phyloP scores from a whole-genome alignment of 2,113 vertebrate genomes.

The Tinamus guttatus region DNA sequence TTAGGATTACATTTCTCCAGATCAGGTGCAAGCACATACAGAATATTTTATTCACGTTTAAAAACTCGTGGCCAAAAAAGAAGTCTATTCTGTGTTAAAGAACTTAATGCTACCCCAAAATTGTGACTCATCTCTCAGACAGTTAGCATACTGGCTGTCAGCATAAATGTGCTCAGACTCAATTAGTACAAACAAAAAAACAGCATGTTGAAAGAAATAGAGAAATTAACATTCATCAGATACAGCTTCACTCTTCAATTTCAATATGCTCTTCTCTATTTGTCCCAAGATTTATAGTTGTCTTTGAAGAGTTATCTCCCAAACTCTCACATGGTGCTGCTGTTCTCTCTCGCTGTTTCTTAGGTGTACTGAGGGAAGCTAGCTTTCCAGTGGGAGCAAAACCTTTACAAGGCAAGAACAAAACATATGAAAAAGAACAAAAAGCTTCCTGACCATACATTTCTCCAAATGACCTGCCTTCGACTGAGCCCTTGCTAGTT shows the following conservation, averaged over 20 bases:
- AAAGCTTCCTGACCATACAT: not conserved
- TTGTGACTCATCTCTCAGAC: not conserved
- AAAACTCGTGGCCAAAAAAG: not conserved
- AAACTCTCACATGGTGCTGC: not conserved
- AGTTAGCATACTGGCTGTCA: not conserved
- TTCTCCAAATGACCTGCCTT: not conserved
- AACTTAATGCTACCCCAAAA: not conserved
- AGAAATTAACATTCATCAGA: constrained; percentile 1
- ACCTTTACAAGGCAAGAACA: not conserved
- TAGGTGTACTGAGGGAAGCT: not conserved
- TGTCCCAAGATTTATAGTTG: not conserved
- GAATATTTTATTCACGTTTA: not conserved
- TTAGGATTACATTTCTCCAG: not conserved
- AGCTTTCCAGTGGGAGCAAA: not conserved
- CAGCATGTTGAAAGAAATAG: not conserved
- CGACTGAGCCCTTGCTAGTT: not conserved
- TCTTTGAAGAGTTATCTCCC: not conserved
- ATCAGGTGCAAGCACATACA: not conserved
- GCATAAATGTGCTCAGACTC: not conserved
- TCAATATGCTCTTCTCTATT: not conserved
- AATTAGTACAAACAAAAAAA: constrained; percentile 12
- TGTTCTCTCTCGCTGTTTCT: not conserved
- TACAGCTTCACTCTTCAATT: not conserved
- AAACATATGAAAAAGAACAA: not conserved
- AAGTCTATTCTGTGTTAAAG: not conserved